Conservation (phyloP, 2,888 invertebrate genomes). For the Empis stercorea region DNA sequence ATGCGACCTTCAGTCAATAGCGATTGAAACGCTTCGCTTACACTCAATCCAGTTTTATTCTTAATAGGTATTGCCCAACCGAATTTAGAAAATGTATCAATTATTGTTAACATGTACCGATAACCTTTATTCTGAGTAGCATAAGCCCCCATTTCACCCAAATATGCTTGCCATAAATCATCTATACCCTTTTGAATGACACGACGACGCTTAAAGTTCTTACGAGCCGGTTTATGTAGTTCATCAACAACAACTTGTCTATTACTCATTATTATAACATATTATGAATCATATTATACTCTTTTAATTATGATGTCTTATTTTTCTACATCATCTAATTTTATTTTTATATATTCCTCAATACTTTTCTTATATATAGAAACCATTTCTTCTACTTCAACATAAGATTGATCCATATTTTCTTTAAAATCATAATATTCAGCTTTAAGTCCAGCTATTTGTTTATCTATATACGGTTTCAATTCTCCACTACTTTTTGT, state of each 20-base stretch:
- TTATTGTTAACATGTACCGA: conserved; percentile 28
- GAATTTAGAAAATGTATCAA: conserved; percentile 18
- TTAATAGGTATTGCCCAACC: not conserved
- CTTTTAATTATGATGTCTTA: too few species aligned
- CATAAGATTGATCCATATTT: too few species aligned
- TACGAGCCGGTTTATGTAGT: conserved; percentile 10
- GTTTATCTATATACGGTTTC: too few species aligned
- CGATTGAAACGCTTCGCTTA: not conserved
- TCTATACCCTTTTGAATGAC: conserved; percentile 11
- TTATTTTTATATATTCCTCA: too few species aligned
- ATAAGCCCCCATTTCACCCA: conserved; percentile 23
- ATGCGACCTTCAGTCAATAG: not conserved
- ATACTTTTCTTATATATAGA: too few species aligned
- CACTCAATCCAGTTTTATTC: not conserved
- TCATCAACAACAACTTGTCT: conserved; percentile 6
- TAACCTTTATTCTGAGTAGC: conserved; percentile 22
- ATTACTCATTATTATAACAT: not conserved
- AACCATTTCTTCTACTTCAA: too few species aligned
- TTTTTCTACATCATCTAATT: too few species aligned
- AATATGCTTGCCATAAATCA: conserved; percentile 14
- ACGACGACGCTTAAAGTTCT: conserved; percentile 9
- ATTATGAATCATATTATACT: too few species aligned
- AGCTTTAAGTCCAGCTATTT: too few species aligned
- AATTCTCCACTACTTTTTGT: too few species aligned
- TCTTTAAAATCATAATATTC: too few species aligned